phyloP scores from a whole-genome alignment of 2,888 invertebrate genomes.

The Cyclophora punctaria region DNA sequence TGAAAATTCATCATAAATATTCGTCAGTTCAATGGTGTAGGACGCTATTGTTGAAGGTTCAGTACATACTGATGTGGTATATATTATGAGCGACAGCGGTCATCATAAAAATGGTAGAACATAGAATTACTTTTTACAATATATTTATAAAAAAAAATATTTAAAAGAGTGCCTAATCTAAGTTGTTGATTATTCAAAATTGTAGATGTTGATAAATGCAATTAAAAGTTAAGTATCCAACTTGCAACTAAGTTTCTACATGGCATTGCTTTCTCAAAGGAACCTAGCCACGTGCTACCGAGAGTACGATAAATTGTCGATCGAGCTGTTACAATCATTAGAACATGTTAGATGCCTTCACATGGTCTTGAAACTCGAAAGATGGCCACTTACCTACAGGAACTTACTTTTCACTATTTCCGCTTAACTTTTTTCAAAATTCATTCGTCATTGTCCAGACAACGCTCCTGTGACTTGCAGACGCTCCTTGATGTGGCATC shows the following conservation, averaged over 20 bases:
- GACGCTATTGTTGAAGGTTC: slow-evolving; percentile 45
- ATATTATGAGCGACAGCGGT: slow-evolving; percentile 20
- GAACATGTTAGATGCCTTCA: neutral
- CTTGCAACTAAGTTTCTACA: too few species aligned
- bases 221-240: too few species aligned
- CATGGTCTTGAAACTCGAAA: too few species aligned
- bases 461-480: slow-evolving; percentile 6
- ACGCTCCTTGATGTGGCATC: slow-evolving; percentile 16
- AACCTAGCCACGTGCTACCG: too few species aligned
- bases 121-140: neutral
- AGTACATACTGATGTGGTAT: slow-evolving; percentile 23
- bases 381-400: too few species aligned
- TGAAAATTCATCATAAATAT: slow-evolving; percentile 58
- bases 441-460: neutral
- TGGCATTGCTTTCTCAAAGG: too few species aligned
- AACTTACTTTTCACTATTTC: too few species aligned
- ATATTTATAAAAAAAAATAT: neutral
- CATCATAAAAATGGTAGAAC: neutral
- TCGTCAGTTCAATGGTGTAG: slow-evolving; percentile 52
- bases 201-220: neutral
- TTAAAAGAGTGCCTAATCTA: neutral
- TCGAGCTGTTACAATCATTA: neutral
- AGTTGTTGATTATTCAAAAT: too few species aligned
- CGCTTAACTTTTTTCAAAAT: neutral
- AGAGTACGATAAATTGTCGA: neutral